These are phyloP conservation scores for Hiodon tergisus DNA, from an alignment of 2,113 vertebrate species.

Conservation along the genomic window DNA sequence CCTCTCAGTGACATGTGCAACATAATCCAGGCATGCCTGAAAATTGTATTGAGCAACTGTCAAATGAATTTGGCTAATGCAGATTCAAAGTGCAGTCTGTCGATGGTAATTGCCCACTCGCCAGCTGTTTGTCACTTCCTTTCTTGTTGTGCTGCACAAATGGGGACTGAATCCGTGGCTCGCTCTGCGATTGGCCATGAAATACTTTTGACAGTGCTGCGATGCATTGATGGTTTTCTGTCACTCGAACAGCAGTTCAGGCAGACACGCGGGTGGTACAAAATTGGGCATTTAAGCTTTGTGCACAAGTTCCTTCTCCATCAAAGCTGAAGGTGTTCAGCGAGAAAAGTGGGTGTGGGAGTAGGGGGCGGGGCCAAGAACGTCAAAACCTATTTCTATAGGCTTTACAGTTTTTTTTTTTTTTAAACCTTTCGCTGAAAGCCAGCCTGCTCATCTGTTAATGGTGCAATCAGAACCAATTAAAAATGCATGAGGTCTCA, in stretches of 20 bases:
- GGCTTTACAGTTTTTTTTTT: conserved; percentile 46
- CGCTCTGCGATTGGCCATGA: conserved; percentile 35
- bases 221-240: conserved; percentile 39
- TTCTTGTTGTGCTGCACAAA: conserved; percentile 34
- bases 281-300: conserved; percentile 55
- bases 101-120: conserved; percentile 39
- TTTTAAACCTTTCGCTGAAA: conserved; percentile 61
- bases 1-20: conserved; percentile 30
- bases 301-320: not conserved
- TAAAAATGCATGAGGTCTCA: conserved; percentile 76
- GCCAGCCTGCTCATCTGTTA: conserved; percentile 63
- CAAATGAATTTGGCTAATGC: conserved; percentile 47
- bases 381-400: conserved; percentile 60
- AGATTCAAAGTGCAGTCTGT: conserved; percentile 44
- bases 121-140: conserved; percentile 41
- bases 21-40: conserved; percentile 37
- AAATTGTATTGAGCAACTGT: conserved; percentile 45
- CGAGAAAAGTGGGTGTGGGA: too few species aligned
- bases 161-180: conserved; percentile 36
- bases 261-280: conserved; percentile 45
- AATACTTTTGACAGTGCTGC: conserved; percentile 41
- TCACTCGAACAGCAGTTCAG: conserved; percentile 30
- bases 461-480: conserved; percentile 82
- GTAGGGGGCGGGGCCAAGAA: too few species aligned
- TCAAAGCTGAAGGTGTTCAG: too few species aligned